Evolutionary conservation across 2,888 invertebrate genomes (phyloP).

Genomic region (Ecliptopera silaceata): DNA sequence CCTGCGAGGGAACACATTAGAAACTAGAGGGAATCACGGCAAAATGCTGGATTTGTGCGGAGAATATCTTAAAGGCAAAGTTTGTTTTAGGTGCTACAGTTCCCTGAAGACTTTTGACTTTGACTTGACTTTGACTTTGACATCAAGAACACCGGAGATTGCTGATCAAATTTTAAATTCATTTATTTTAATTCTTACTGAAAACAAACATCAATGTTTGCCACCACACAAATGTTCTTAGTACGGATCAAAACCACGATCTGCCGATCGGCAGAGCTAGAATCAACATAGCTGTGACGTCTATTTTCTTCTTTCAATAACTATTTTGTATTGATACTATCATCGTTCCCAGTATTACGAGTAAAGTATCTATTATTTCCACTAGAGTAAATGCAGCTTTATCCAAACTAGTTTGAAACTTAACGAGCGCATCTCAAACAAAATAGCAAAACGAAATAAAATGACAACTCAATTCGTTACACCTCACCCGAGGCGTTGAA

Average conservation of each 20-base stretch:
- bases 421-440: conserved; percentile 21
- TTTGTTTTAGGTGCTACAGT: background rate
- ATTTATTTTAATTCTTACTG: too few relatives aligned
- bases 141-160: too few relatives aligned
- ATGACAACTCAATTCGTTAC: conserved; percentile 28
- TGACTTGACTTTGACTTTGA: too few relatives aligned
- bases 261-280: too few relatives aligned
- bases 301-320: too few relatives aligned
- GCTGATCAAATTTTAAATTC: too few relatives aligned
- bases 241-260: too few relatives aligned
- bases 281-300: too few relatives aligned
- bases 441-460: conserved; percentile 25
- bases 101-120: too few relatives aligned
- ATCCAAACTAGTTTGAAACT: background rate
- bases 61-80: conserved; percentile 9
- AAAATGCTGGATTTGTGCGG: conserved; percentile 12
- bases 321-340: too few relatives aligned
- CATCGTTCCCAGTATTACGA: background rate
- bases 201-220: too few relatives aligned
- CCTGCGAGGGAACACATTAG: conserved; percentile 26
- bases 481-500: conserved; percentile 25
- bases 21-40: conserved; percentile 23
- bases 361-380: background rate
- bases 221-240: too few relatives aligned
- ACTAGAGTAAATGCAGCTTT: background rate